These are phyloP conservation scores for Drosophila helvetica DNA, from an alignment of 2,888 invertebrate species.

Conservation along the genomic window DNA sequence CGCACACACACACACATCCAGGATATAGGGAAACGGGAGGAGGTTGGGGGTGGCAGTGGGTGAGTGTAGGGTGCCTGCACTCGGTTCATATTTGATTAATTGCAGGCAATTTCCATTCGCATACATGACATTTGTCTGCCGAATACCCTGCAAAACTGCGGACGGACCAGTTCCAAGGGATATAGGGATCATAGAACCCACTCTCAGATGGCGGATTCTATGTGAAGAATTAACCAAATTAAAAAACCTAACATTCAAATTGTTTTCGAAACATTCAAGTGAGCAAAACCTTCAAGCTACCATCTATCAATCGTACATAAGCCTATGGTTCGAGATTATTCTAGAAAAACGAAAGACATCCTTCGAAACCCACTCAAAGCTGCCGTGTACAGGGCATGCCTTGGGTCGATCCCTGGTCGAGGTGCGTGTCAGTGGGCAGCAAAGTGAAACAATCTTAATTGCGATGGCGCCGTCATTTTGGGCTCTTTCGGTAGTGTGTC, in stretches of 20 bases:
- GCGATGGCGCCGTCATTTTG: slow-evolving; percentile 11
- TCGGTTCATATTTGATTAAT: slow-evolving; percentile 47
- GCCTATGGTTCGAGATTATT: background rate
- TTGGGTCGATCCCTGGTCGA: background rate
- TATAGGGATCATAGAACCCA: no score
- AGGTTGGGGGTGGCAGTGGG: background rate
- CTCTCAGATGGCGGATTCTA: no score
- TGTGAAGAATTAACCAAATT: no score
- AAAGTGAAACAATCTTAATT: slow-evolving; percentile 16
- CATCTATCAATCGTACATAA: no score
- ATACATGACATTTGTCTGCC: slow-evolving; percentile 28
- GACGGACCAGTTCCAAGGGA: background rate
- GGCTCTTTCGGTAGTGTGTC: background rate
- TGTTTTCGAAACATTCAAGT: no score
- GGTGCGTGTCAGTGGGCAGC: background rate
- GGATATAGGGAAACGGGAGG: background rate
- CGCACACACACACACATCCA: background rate
- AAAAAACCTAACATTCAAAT: no score
- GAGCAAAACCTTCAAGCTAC: no score
- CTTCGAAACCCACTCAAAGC: no score
- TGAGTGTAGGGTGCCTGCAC: slow-evolving; percentile 11
- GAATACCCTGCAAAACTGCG: slow-evolving; percentile 20
- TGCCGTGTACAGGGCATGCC: background rate
- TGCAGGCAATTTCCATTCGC: slow-evolving; percentile 36
- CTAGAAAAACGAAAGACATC: no score